These are phyloP conservation scores for Bacillus rossius DNA, from an alignment of 1,140 invertebrate species.

Conservation along the genomic window DNA sequence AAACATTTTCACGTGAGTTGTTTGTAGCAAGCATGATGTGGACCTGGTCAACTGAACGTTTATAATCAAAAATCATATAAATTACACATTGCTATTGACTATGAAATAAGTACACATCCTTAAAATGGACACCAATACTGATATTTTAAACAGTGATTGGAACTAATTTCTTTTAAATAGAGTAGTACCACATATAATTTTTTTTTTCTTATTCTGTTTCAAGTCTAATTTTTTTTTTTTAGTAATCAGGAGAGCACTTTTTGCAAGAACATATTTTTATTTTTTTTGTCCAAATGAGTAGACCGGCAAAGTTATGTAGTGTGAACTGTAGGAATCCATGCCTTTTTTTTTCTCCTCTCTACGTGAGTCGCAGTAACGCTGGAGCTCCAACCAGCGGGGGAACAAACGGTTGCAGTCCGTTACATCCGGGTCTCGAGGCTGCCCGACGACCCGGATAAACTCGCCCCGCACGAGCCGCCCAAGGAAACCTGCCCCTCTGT, in stretches of 20 bases:
- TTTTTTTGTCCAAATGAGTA: too few species aligned
- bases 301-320: slow-evolving; percentile 2
- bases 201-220: background rate
- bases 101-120: too few species aligned
- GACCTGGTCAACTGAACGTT: too few species aligned
- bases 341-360: background rate
- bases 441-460: slow-evolving; percentile 34
- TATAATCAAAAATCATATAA: too few species aligned
- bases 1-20: too few species aligned
- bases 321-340: slow-evolving; percentile 8
- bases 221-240: background rate
- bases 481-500: slow-evolving; percentile 32
- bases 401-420: background rate
- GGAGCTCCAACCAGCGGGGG: background rate
- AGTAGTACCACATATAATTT: background rate
- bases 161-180: background rate
- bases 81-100: too few species aligned
- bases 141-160: background rate
- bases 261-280: too few species aligned
- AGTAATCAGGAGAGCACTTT: background rate
- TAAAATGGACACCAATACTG: background rate
- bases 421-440: slow-evolving; percentile 22
- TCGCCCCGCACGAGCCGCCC: slow-evolving; percentile 38
- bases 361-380: background rate
- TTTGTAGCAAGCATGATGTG: too few species aligned